Percentiles rank a stretch among this genome's conserved stretches.
phyloP scores from a whole-genome alignment of 2,888 invertebrate genomes.

The Trachelus iudaicus region DNA sequence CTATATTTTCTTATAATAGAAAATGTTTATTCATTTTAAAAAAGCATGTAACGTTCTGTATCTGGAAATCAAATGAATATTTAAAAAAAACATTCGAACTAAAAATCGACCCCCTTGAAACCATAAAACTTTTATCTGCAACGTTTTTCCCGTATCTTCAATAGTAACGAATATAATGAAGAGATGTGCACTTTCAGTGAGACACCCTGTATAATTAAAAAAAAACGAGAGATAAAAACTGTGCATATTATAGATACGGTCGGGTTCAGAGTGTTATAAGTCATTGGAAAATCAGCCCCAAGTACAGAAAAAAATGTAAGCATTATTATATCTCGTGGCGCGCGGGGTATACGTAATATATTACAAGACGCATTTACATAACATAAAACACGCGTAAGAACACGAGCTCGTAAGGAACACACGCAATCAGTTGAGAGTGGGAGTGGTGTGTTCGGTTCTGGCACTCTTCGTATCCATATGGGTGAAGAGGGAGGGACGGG shows the following conservation, averaged over 20 bases:
- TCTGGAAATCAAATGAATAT: too few relatives aligned
- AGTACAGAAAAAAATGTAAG: slow-evolving; percentile 20
- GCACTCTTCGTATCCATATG: slow-evolving; percentile 15
- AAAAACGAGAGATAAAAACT: not conserved
- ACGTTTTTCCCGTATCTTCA: too few relatives aligned
- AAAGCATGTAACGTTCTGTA: too few relatives aligned
- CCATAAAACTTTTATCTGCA: too few relatives aligned
- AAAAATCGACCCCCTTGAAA: too few relatives aligned
- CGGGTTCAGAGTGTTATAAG: slow-evolving; percentile 20
- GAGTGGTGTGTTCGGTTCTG: slow-evolving; percentile 15
- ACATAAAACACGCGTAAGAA: slow-evolving; percentile 36
- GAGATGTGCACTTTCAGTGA: too few relatives aligned
- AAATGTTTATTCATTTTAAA: too few relatives aligned
- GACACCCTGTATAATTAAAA: not conserved
- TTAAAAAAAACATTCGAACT: too few relatives aligned
- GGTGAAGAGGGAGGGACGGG: not conserved
- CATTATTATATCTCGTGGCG: slow-evolving; percentile 30
- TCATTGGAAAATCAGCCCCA: slow-evolving; percentile 35
- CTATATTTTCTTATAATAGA: too few relatives aligned
- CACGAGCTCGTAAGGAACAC: slow-evolving; percentile 13
- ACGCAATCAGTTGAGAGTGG: slow-evolving; percentile 6
- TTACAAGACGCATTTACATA: slow-evolving; percentile 38
- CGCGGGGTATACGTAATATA: slow-evolving; percentile 16
- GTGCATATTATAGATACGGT: not conserved
- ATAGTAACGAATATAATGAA: too few relatives aligned